Evolutionary conservation across 2,888 invertebrate species (phyloP), one percentile per base, ranked within the genome.

Genomic region (Chydorus sphaericus): DNA sequence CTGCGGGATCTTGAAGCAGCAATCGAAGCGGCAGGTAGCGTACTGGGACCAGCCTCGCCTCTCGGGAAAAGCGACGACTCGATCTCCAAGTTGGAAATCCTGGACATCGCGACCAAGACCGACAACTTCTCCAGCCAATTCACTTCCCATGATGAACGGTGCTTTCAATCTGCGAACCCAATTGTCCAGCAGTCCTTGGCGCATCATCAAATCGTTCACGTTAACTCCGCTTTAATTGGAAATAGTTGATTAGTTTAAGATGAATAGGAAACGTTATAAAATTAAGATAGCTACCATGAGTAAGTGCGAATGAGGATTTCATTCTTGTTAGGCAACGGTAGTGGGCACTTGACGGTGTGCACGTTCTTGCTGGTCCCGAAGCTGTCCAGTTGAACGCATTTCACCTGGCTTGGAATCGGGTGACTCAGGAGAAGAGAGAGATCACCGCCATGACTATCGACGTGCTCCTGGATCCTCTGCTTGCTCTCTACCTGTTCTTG

Each of bases 141-240:
- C 90, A 65, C 87, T 86, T 58, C 90, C 90, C 68, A 89, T 78
- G 67, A 86, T 84, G 73, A 88, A 83, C 4, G 90, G 90, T 5
- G 86, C 85, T 73, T 90, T 90, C n/a, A 87, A 87, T 1, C 84
- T 82, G 1, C 14, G 18, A 1, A 26, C 44, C 44, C 44, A 44
- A 11, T 85, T 83, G 69, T 89, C 88, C 64, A 89, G 82, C 58
- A 84, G 83, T 5, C 89, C 90, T 71, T 89, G 86, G 48, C 89
- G 77, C 58, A 85, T 84, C 79, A 90, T 88, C 73, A 91, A 70
- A 68, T 91, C 90, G 73, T 86, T 83, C 77, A 90, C 90, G 72
- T 87, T 89, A 63, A 90, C 73, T 18, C 89, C 89, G 68, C 90
- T 90, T 77, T 57, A 80, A 52, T 26, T 3, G 3, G 20, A 29